phyloP scores from a whole-genome alignment of 2,113 vertebrate species.

The Dicaeum eximium region DNA sequence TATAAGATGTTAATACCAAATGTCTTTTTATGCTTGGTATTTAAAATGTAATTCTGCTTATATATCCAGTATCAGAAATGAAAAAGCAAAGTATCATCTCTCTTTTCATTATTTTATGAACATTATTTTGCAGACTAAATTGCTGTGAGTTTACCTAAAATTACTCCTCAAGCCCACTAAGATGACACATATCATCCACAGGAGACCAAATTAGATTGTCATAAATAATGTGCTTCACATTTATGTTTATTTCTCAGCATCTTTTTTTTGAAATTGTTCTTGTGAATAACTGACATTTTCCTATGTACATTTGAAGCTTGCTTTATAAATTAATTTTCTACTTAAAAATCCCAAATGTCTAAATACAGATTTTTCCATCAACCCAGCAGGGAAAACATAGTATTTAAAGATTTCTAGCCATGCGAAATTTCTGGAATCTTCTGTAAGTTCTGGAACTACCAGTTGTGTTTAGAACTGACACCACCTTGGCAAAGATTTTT shows the following conservation, averaged over 20 bases:
- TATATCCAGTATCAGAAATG: background rate
- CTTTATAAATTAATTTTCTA: constrained; percentile 25
- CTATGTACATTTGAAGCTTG: background rate
- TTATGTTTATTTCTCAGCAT: constrained; percentile 30
- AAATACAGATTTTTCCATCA: background rate
- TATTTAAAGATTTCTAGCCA: background rate
- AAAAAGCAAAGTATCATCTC: background rate
- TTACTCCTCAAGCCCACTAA: constrained; percentile 16
- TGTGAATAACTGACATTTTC: constrained; percentile 35
- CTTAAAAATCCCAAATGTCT: background rate
- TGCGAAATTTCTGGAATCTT: background rate
- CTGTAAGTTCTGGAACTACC: background rate
- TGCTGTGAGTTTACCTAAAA: constrained; percentile 40
- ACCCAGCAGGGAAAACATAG: background rate
- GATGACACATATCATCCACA: constrained; percentile 50
- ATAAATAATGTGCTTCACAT: constrained; percentile 33
- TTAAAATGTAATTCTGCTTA: background rate
- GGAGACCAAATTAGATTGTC: constrained; percentile 52
- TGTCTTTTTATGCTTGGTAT: background rate
- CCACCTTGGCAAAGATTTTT: background rate
- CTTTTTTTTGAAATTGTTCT: constrained; percentile 24
- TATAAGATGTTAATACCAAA: background rate
- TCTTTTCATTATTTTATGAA: constrained; percentile 2
- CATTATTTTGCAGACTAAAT: constrained; percentile 21
- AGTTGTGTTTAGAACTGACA: background rate